A percentile compares a stretch with the other conserved stretches of the same genome.
Conservation (phyloP, 1,140 invertebrate genomes). For the Archivesica marissinica region DNA sequence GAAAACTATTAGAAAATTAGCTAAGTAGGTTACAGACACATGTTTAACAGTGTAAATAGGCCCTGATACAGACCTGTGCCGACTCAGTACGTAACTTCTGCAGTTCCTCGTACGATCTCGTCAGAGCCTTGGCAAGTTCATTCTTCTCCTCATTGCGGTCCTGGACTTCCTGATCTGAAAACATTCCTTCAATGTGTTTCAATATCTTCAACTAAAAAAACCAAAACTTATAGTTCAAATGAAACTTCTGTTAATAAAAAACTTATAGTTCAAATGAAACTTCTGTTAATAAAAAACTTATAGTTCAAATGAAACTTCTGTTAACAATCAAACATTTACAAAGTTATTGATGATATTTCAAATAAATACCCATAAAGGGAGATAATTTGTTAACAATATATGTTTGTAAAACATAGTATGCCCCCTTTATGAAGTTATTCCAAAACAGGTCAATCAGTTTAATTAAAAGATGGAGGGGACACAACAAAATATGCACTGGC, state of each 20-base stretch:
- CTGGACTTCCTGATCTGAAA: conserved; percentile 73
- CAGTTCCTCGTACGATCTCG: conserved; percentile 78
- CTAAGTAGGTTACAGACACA: no score
- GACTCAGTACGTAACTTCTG: conserved; percentile 74
- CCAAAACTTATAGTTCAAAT: background rate
- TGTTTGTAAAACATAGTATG: no score
- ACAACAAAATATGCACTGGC: no score
- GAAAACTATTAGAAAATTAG: no score
- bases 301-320: background rate
- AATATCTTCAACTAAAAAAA: background rate
- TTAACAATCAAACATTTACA: no score
- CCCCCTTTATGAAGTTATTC: no score
- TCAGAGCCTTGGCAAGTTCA: conserved; percentile 77
- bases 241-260: background rate
- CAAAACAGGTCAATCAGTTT: no score
- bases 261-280: background rate
- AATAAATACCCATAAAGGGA: no score
- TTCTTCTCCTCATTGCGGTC: conserved; percentile 78
- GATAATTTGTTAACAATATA: no score
- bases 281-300: background rate
- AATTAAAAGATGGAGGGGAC: no score
- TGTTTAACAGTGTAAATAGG: no score
- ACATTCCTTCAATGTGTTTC: background rate
- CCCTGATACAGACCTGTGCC: conserved; percentile 67
- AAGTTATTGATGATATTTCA: no score